phyloP scores from a whole-genome alignment of 2,113 vertebrate genomes.

The Zosterops pallidus region DNA sequence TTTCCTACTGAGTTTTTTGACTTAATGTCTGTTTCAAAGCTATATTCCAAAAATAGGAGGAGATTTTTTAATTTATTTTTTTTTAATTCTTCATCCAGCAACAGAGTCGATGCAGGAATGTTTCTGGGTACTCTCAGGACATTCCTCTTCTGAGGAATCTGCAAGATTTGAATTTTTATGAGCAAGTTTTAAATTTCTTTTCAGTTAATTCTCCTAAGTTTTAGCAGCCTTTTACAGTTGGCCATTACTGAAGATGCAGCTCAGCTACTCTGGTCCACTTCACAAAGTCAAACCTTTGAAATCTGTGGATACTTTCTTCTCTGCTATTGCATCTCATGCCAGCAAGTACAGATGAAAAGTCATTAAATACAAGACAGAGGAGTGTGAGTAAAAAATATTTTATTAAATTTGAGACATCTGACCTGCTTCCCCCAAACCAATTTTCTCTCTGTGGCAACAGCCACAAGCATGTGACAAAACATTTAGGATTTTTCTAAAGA shows the following conservation, averaged over 20 bases:
- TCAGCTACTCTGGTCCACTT: not conserved
- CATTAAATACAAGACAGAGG: not conserved
- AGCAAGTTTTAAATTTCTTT: not conserved
- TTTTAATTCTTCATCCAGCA: not conserved
- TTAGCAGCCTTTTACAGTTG: not conserved
- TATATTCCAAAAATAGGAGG: not conserved
- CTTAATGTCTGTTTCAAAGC: not conserved
- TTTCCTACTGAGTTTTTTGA: not conserved
- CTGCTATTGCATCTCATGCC: not conserved
- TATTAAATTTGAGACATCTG: not conserved
- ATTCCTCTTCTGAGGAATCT: not conserved
- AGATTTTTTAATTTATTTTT: not conserved
- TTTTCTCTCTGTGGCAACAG: not conserved
- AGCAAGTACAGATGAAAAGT: not conserved
- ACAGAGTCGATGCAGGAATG: not conserved
- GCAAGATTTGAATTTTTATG: not conserved
- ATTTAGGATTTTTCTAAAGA: not conserved
- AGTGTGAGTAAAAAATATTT: not conserved
- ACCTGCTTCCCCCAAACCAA: not conserved
- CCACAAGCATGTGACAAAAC: not conserved
- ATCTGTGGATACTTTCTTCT: not conserved
- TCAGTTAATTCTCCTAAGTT: not conserved
- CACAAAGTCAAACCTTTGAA: not conserved
- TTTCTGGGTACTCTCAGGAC: not conserved
- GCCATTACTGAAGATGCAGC: not conserved